These are phyloP conservation scores for Rattus norvegicus DNA, from an alignment of 2,113 vertebrate genomes.

Conservation along the genomic window GRCr8 NC_086022.1:148706501-148707000, in stretches of 20 bases:
- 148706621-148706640: background rate
- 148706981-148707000: background rate
- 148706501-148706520: background rate
- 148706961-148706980: background rate
- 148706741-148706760: background rate
- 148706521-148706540: background rate
- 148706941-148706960: background rate
- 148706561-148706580: background rate
- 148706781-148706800: background rate
- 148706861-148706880: background rate
- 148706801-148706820: background rate
- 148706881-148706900: background rate
- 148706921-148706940: background rate
- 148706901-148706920: constrained; percentile 26
- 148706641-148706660: background rate
- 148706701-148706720: background rate
- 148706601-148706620: background rate
- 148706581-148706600: background rate
- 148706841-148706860: constrained; percentile 9
- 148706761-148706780: accelerated
- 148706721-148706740: background rate
- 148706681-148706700: background rate
- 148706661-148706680: background rate
- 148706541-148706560: background rate
- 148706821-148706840: background rate